Evolutionary conservation across 1,140 invertebrate genomes (phyloP).

Genomic region (Zaprionus gabonicus): DNA sequence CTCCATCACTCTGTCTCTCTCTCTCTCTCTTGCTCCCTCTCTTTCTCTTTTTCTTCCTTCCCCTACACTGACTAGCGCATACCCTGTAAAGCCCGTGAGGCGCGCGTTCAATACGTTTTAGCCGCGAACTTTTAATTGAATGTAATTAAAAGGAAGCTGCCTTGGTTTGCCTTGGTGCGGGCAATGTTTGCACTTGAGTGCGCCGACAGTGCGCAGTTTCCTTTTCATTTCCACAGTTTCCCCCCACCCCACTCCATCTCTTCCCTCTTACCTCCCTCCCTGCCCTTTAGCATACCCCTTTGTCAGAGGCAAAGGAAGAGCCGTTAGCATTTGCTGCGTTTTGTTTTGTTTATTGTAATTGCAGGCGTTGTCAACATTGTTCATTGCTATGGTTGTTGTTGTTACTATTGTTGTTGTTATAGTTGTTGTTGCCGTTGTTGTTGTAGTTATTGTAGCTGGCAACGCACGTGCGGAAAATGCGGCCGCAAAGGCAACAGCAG

Average conservation of each 20-base stretch:
- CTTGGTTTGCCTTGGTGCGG: constrained; percentile 4
- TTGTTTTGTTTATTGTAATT: constrained; percentile 56
- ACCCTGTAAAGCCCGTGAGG: neutral
- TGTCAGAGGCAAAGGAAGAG: constrained; percentile 21
- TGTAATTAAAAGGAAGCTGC: constrained; percentile 17
- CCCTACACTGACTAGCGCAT: neutral
- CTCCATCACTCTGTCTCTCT: no score
- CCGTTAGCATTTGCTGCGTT: constrained; percentile 51
- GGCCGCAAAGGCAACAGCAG: constrained; percentile 24
- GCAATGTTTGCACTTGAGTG: constrained; percentile 25
- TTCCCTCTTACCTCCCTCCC: neutral
- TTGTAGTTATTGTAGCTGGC: constrained; percentile 16
- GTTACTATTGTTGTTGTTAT: neutral
- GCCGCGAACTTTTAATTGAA: constrained; percentile 16
- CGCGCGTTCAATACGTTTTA: neutral
- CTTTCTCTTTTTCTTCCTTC: neutral
- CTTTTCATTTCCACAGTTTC: constrained; percentile 7
- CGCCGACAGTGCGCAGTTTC: constrained; percentile 22
- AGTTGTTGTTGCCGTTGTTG: constrained; percentile 20
- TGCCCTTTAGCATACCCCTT: no score
- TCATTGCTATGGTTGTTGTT: constrained; percentile 18
- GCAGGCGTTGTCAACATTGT: constrained; percentile 48
- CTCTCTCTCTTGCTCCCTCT: neutral
- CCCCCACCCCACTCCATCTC: neutral
- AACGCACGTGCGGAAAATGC: constrained; percentile 53